Conservation (phyloP, 2,113 vertebrate species). For the Hippocampus mohnikei region DNA sequence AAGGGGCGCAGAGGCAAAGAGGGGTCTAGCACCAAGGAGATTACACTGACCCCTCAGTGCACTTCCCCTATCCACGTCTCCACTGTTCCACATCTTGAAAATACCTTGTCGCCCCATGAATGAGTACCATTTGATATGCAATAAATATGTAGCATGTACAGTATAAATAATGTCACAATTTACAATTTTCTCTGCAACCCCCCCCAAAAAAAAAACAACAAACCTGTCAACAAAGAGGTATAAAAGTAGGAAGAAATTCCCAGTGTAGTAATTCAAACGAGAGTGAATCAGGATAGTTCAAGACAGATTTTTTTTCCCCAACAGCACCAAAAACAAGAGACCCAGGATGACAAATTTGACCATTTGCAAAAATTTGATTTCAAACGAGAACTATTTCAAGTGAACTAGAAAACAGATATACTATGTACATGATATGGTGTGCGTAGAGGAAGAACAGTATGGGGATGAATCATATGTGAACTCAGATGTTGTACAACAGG, state of each 20-base stretch:
- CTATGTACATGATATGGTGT: conserved; percentile 65
- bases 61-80: conserved; percentile 59
- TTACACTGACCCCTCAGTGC: conserved; percentile 57
- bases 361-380: conserved; percentile 64
- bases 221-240: conserved; percentile 65
- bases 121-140: conserved; percentile 70
- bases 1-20: conserved; percentile 56
- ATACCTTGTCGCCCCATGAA: conserved; percentile 67
- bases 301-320: conserved; percentile 40
- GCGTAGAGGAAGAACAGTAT: conserved; percentile 29
- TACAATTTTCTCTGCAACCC: conserved; percentile 63
- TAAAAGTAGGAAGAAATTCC: conserved; percentile 59
- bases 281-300: conserved; percentile 42
- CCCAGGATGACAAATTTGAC: conserved; percentile 46
- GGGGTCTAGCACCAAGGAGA: conserved; percentile 73
- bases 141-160: conserved; percentile 81
- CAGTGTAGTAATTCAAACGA: conserved; percentile 53
- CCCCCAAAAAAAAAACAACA: conserved; percentile 17
- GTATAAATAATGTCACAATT: conserved; percentile 73
- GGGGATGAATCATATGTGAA: not conserved
- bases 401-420: conserved; percentile 66
- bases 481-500: not conserved
- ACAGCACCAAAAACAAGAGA: conserved; percentile 49
- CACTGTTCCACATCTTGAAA: conserved; percentile 64
- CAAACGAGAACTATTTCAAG: conserved; percentile 66